These are phyloP conservation scores for Malachius bipustulatus DNA, from an alignment of 2,888 invertebrate genomes.

Conservation along the genomic window DNA sequence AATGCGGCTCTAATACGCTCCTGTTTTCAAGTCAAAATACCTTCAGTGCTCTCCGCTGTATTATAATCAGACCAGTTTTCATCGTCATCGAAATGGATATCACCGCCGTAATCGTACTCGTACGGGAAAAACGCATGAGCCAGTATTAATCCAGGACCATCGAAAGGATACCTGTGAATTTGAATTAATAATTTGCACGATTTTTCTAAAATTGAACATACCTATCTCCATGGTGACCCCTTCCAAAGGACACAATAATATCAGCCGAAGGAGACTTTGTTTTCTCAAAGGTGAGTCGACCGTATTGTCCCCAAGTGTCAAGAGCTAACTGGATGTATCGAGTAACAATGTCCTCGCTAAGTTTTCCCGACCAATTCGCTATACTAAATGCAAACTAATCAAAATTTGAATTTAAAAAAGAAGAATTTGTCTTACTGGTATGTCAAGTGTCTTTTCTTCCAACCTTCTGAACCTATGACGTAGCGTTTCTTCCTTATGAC, in stretches of 20 bases:
- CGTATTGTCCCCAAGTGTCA: slow-evolving; percentile 56
- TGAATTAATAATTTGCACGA: slow-evolving; percentile 2
- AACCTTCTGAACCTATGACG: slow-evolving; percentile 48
- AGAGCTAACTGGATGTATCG: slow-evolving; percentile 49
- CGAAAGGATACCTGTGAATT: slow-evolving; percentile 55
- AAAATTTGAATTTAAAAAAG: slow-evolving; percentile 6
- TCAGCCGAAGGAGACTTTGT: slow-evolving; percentile 48
- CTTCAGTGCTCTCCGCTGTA: slow-evolving; percentile 30
- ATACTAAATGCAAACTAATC: slow-evolving; percentile 40
- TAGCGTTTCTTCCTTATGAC: slow-evolving; percentile 46
- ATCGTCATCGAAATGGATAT: slow-evolving; percentile 70
- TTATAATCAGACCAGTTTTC: slow-evolving; percentile 54
- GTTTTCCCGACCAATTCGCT: slow-evolving; percentile 53
- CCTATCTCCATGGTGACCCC: slow-evolving; percentile 58
- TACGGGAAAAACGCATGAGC: slow-evolving; percentile 71
- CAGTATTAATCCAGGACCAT: slow-evolving; percentile 58
- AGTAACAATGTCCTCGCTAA: slow-evolving; percentile 44
- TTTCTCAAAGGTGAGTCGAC: slow-evolving; percentile 45
- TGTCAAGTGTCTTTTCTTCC: slow-evolving; percentile 54
- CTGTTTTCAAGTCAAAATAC: slow-evolving; percentile 21
- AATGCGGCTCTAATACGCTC: no score
- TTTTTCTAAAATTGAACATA: no score
- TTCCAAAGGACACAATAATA: slow-evolving; percentile 61
- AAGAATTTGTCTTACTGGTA: slow-evolving; percentile 46
- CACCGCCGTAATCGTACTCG: slow-evolving; percentile 47